Base-by-base conservation (phyloP, 2,797 vertebrate genomes). In the Rhabdomys pumilio region DNA sequence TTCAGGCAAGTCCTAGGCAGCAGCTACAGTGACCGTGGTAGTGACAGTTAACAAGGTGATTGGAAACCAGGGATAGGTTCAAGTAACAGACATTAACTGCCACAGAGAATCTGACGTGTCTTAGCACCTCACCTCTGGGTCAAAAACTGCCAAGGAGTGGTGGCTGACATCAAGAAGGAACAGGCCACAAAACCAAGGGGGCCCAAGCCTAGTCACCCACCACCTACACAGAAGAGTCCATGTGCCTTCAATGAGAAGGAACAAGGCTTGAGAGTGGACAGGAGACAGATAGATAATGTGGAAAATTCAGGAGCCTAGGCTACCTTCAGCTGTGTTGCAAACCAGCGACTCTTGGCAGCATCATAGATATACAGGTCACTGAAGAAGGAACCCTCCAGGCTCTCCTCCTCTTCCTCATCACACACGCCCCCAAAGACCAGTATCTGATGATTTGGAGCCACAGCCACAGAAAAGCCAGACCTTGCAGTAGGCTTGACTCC, bases 371-470 rank as follows among this genome's bases (percentile, higher is more conserved):
- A 99, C 34, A 99, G 97, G 91, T 99, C 99, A 0, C 99, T 99
- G 85, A 99, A 99, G 98, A 99, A 99, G 93, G 99, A 99, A 0
- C 99, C 99, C 93, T 99, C 98, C 1, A 99, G 98, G 9, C 98
- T 98, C 97, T 99, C 99, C 38, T 99, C 99, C 31, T 99, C 99
- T 57, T 99, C 99, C 92, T 99, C 99, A 0, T 99, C 99, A 26
- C 99, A 99, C 72, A 99, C 99, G 0, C 99, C 99, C 0, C 99
- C 99, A 0, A 99, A 99, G 1, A 99, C 98, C 22, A 99, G 97
- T 0, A 98, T 98, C 29, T 99, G 98, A 4, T 99, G 99, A 8
- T 97, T 99, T 0, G 99, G 99, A 6, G 98, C 99, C 53, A 98
- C 22, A 0, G 99, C 99, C 98, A 99, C 89, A 0, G 99, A 99